These are phyloP conservation scores for Gerosis bhagava DNA, from an alignment of 2,888 invertebrate genomes.

Conservation along the genomic window DNA sequence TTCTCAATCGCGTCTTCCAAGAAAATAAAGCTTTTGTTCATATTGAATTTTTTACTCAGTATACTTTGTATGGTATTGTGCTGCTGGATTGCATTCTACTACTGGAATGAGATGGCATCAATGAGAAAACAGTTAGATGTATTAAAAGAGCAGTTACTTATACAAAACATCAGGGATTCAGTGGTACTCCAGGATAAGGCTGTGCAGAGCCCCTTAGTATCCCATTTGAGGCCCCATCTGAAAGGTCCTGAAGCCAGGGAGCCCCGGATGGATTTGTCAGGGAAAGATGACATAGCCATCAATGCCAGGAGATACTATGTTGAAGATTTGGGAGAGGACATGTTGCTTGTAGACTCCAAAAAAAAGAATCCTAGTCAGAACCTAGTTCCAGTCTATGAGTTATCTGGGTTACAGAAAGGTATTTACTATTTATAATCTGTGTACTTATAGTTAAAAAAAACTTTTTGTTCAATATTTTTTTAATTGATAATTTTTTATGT, in stretches of 20 bases:
- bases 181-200: constrained; percentile 41
- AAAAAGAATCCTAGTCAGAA: constrained; percentile 57
- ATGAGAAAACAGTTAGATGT: constrained; percentile 65
- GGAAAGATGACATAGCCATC: constrained; percentile 40
- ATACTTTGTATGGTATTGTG: constrained; percentile 65
- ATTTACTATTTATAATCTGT: no score
- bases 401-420: constrained; percentile 60
- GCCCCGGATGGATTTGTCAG: constrained; percentile 44
- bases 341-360: constrained; percentile 64
- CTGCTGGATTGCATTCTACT: constrained; percentile 67
- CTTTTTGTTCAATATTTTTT: no score
- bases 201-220: constrained; percentile 53
- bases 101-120: constrained; percentile 68
- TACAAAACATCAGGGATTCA: constrained; percentile 49
- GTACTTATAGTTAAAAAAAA: no score
- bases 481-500: neutral
- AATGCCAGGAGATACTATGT: constrained; percentile 59
- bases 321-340: constrained; percentile 65
- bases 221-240: constrained; percentile 41
- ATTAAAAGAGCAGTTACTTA: constrained; percentile 59
- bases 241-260: constrained; percentile 47
- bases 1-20: constrained; percentile 76
- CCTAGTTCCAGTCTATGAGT: constrained; percentile 45
- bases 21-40: constrained; percentile 72
- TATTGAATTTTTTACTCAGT: constrained; percentile 69